Base-by-base conservation (phyloP, 2,113 vertebrate genomes). In the Diglossa brunneiventris region DNA sequence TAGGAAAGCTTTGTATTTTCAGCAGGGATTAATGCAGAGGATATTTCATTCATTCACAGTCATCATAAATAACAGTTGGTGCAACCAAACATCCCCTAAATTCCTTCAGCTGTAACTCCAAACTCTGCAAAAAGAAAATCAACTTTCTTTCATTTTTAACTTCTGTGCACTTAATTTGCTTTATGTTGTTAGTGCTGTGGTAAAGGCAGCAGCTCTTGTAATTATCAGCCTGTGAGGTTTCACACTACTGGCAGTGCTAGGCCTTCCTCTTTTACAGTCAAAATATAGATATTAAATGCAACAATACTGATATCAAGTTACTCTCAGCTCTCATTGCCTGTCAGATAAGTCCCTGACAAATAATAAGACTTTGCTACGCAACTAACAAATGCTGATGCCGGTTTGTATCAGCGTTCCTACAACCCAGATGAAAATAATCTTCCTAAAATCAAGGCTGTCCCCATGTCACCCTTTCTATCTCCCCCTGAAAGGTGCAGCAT, bases 1-100 rank as follows among this genome's bases (percentile, higher is more conserved):
- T 82, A 95, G 92, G 96, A 97, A 96, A 96, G 75, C 68, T 83
- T 94, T 97, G 91, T 97, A 89, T 97, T 98, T 98, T 93, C 97
- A 97, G 93, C 96, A 27, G 58, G 88, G 85, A 98, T 98, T 97
- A 96, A 97, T 94, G 95, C 82, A 78, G 94, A 94, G 62, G 70
- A 76, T 98, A 97, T 98, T 97, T 98, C 79, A 95, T 94, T 95
- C 81, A 79, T 76, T 95, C 47, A 27, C 84, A 89, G 66, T 62
- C 15, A 1, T 72, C 63, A 87, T 97, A 98, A 98, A 97, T 98
- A 97, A 97, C 59, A 91, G 39, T 47, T 94, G 76, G 89, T 93
- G 74, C 67, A 79, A 88, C 83, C 53, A 97, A 96, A 96, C 81
- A 70, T 81, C 70, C 83, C 92, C 62, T 96, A 94, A 96, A 97